These are phyloP conservation scores for Brachylomia viminalis DNA, from an alignment of 2,888 invertebrate genomes.

Conservation along the genomic window DNA sequence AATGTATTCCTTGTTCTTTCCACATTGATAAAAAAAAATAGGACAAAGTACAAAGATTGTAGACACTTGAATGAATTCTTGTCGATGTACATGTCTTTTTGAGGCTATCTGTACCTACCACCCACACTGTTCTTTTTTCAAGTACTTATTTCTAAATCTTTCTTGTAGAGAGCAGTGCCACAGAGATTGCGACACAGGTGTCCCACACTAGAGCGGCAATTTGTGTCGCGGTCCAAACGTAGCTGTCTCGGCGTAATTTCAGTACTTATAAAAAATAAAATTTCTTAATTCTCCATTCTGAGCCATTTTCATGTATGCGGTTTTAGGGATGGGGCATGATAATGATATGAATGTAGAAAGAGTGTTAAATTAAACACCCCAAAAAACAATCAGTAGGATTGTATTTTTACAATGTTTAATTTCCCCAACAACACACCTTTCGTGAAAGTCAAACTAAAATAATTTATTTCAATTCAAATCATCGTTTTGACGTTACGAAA, in stretches of 20 bases:
- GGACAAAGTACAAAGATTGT: not conserved
- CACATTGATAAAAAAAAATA: not conserved
- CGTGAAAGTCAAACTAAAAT: not conserved
- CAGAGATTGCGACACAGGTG: conserved; percentile 59
- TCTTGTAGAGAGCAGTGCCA: conserved; percentile 32
- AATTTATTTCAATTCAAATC: too few relatives aligned
- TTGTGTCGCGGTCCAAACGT: conserved; percentile 53
- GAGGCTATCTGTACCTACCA: not conserved
- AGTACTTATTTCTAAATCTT: conserved; percentile 40
- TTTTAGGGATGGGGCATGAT: not conserved
- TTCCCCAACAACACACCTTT: not conserved
- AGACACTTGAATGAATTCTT: not conserved
- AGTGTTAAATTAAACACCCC: not conserved
- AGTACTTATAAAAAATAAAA: conserved; percentile 48
- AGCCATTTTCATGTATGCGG: not conserved
- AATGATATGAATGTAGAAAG: not conserved
- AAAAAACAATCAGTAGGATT: not conserved
- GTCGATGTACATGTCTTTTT: not conserved
- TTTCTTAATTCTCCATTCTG: conserved; percentile 24
- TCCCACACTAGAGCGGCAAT: conserved; percentile 52
- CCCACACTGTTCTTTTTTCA: conserved; percentile 2
- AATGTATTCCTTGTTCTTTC: too few relatives aligned
- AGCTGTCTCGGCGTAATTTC: conserved; percentile 47
- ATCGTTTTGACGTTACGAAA: not conserved
- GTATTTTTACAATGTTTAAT: not conserved